Percentiles rank a stretch among this genome's conserved stretches.
Conservation (phyloP, 2,113 vertebrate genomes). For the Myanophis thanlyinensis region DNA sequence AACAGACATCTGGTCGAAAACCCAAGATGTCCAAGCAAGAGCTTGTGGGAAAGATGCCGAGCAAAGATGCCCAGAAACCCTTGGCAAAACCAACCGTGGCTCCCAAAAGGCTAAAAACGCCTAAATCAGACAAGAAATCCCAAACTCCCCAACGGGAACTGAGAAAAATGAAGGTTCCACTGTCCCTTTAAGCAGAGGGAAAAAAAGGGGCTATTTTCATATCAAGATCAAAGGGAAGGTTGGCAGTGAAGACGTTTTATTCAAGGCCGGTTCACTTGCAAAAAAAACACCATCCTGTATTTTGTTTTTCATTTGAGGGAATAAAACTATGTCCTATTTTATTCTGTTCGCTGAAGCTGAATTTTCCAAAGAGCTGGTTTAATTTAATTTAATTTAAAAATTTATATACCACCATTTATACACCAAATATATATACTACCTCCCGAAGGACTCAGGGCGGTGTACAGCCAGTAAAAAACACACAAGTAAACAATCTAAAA, state of each 20-base stretch:
- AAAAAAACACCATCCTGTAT: no score
- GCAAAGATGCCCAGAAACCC: constrained; percentile 61
- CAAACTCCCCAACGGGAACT: constrained; percentile 21
- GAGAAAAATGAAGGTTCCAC: not conserved
- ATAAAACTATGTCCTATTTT: not conserved
- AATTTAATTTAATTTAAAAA: no score
- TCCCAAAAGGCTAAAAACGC: constrained; percentile 42
- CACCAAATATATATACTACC: no score
- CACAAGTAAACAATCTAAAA: no score
- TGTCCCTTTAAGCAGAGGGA: constrained; percentile 31
- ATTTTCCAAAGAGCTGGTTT: not conserved
- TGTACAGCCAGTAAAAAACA: no score
- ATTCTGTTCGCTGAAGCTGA: not conserved
- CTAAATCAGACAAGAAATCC: constrained; percentile 45
- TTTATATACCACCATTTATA: no score
- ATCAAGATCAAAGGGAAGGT: no score
- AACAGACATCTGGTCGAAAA: constrained; percentile 38
- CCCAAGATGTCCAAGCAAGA: constrained; percentile 18
- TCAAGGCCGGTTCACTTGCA: not conserved
- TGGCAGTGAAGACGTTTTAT: not conserved
- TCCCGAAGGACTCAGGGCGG: no score
- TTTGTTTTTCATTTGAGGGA: not conserved
- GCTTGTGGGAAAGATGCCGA: constrained; percentile 49
- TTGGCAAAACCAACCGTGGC: constrained; percentile 52
- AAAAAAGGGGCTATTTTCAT: not conserved